Base-by-base conservation (phyloP, 1,140 invertebrate species). In the Neodiprion fabricii region DNA sequence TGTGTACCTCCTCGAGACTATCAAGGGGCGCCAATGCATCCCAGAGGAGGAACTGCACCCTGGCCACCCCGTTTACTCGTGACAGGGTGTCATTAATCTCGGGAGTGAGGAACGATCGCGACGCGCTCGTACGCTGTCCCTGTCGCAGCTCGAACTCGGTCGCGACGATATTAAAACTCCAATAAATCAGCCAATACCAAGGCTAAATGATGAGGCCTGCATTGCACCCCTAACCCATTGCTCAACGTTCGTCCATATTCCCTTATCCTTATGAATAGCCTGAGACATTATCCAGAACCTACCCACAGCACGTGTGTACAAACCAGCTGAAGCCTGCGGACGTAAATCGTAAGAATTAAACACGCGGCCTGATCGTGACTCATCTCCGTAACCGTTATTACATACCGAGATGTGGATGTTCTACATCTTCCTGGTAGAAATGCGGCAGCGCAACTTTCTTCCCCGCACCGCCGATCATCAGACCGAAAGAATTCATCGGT, bases 401-500 rank as follows among this genome's bases (percentile, higher is more conserved):
- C 5, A 40, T 40, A 2, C 1, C 28, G 28, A 40, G 28, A 40
- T 40, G 5, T 40, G 28, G 28, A 53, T 23, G 9, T 40, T n/a
- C 48, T 48, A 50, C 11, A 17, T 23, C 40, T 21, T 21, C 40
- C 9, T 21, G 70, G 70, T 71, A 48, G 28, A 71, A 71, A 17
- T n/a, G 70, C 17, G 14, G 12, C 11, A 48, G 40, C 17, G 14
- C 21, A 23, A 7, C 12, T n/a, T 21, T 48, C 49, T 53, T 72
- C 14, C 61, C 47, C 10, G n/a, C 12, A 9, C 72, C 65, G 72
- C 28, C 49, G 17, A 21, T 50, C 72, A 67, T 47, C 72, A 61
- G 48, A 74, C 66, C 50, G 67, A 67, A 74, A 67, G 72, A 74
- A 69, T 28, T 67, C 65, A 21, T 74, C n/a, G 28, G 28, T 40